phyloP scores from a whole-genome alignment of 1,140 invertebrate genomes.

The Drosophila sechellia region DNA sequence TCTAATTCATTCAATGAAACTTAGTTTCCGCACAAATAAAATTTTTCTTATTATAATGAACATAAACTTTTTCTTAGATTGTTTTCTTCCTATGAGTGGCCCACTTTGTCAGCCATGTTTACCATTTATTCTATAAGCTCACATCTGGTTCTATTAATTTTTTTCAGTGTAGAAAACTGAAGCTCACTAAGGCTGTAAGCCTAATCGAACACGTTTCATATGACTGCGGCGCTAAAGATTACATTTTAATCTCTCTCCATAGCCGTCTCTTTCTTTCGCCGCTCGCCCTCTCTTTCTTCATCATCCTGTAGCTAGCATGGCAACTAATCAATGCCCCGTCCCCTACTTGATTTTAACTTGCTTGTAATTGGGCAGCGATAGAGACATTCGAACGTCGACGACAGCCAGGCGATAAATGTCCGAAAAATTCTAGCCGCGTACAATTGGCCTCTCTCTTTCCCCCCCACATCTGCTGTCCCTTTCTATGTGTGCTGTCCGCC shows the following conservation, averaged over 20 bases:
- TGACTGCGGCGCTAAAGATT: constrained; percentile 80
- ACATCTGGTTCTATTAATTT: not conserved
- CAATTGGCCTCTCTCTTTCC: constrained; percentile 4
- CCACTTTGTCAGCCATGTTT: too few species aligned
- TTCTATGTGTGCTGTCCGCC: constrained; percentile 20
- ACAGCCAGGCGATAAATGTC: constrained; percentile 73
- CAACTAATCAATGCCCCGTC: constrained; percentile 77
- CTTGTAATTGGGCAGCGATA: constrained; percentile 77
- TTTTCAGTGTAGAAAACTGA: constrained; percentile 6
- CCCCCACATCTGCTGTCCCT: not conserved
- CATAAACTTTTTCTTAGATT: too few species aligned
- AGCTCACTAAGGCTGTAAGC: constrained; percentile 41
- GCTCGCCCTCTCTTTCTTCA: not conserved
- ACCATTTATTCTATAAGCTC: too few species aligned
- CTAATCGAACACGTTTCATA: constrained; percentile 81
- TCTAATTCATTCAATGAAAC: too few species aligned
- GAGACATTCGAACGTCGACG: constrained; percentile 53
- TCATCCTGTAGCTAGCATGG: constrained; percentile 8
- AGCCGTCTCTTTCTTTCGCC: not conserved
- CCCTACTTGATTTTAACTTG: constrained; percentile 81
- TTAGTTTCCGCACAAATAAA: not conserved
- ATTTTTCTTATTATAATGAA: not conserved
- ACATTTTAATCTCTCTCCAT: constrained; percentile 73
- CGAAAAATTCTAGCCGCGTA: constrained; percentile 75
- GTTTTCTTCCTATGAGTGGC: too few species aligned